phyloP scores from a whole-genome alignment of 2,113 vertebrate genomes.

The Antigone vipio region DNA sequence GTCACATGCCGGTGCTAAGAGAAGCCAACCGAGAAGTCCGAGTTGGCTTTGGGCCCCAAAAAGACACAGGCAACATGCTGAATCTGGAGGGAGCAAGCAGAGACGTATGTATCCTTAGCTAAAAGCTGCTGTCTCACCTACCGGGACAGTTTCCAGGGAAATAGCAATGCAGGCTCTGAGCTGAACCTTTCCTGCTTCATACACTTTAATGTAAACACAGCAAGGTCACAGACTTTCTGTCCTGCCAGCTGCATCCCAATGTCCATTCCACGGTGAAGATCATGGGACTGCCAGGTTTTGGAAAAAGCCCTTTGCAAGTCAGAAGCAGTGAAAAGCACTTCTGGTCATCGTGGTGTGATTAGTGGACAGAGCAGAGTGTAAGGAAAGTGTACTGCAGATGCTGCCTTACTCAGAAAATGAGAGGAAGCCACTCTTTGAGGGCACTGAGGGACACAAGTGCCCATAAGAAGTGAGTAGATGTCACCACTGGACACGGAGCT shows the following conservation, averaged over 20 bases:
- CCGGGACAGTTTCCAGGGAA: not conserved
- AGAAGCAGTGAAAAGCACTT: not conserved
- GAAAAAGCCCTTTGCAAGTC: not conserved
- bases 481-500: fast-evolving
- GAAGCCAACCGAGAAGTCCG: not conserved
- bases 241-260: not conserved
- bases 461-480: not conserved
- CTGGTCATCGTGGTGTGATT: not conserved
- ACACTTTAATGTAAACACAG: not conserved
- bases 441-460: not conserved
- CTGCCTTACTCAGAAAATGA: not conserved
- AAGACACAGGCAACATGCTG: not conserved
- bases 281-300: not conserved
- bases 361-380: not conserved
- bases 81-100: not conserved
- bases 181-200: not conserved
- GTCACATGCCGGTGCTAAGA: not conserved
- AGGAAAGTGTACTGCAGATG: too few relatives aligned
- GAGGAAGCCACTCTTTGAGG: not conserved
- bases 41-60: not conserved
- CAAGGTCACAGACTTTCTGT: not conserved
- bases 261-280: not conserved
- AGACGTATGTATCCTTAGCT: not conserved
- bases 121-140: not conserved
- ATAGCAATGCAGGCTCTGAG: not conserved